These are phyloP conservation scores for Tetranychus truncatus DNA, from an alignment of 2,888 invertebrate species.

Conservation along the genomic window DNA sequence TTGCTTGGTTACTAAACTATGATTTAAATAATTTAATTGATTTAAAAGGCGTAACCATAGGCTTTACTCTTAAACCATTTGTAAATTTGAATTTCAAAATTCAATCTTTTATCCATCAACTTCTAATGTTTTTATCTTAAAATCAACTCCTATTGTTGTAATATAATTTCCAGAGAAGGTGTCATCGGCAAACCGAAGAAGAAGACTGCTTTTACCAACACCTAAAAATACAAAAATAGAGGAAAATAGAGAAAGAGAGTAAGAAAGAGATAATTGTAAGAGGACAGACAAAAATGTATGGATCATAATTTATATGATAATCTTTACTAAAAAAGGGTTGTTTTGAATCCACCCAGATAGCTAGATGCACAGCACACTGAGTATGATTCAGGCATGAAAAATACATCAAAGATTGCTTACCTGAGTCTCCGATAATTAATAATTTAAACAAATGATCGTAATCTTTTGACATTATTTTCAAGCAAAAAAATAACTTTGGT, in stretches of 20 bases:
- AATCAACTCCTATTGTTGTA: conserved; percentile 98
- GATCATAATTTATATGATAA: neutral
- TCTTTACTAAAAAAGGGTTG: neutral
- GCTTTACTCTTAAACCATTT: neutral
- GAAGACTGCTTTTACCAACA: conserved; percentile 92
- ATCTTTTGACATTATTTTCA: conserved; percentile 38
- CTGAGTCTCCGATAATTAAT: conserved; percentile 97
- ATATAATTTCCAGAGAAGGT: conserved; percentile 61
- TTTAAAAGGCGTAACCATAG: neutral
- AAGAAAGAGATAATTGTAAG: neutral
- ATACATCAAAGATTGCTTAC: conserved; percentile 39
- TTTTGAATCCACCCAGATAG: neutral
- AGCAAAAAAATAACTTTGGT: too few relatives aligned
- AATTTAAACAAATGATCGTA: conserved; percentile 99
- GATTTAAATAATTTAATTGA: too few relatives aligned
- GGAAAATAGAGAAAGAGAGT: neutral
- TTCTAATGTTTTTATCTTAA: conserved; percentile 91
- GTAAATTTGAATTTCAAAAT: conserved; percentile 45
- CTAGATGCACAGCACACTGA: neutral
- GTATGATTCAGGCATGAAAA: neutral
- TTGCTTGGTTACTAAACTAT: too few relatives aligned
- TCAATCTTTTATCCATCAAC: conserved; percentile 76
- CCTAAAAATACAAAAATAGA: conserved; percentile 42
- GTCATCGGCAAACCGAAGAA: conserved; percentile 91
- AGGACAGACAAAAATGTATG: neutral